phyloP scores from a whole-genome alignment of 1,140 invertebrate species.

The Lepidotrigona ventralis region DNA sequence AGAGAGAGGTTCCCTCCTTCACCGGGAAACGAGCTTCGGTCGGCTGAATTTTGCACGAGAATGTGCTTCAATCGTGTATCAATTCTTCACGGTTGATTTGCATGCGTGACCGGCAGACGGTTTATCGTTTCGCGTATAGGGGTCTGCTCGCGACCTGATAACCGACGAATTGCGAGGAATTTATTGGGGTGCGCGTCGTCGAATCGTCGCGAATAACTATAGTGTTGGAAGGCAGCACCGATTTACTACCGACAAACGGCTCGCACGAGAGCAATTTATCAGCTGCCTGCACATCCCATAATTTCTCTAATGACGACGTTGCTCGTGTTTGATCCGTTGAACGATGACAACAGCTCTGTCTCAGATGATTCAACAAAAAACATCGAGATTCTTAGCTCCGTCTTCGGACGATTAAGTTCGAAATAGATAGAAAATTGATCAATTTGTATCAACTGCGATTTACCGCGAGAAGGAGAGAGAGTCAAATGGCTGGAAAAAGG shows the following conservation, averaged over 20 bases:
- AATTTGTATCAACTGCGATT: too few species aligned
- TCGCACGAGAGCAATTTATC: slow-evolving; percentile 7
- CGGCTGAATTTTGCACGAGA: not conserved
- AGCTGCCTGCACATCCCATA: not conserved
- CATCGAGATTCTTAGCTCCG: too few species aligned
- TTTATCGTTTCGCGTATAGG: not conserved
- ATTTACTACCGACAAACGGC: slow-evolving; percentile 3
- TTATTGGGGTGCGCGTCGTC: not conserved
- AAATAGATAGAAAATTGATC: too few species aligned
- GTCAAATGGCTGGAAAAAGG: too few species aligned
- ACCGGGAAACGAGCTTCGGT: not conserved
- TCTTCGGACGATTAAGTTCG: too few species aligned
- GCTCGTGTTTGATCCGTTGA: not conserved
- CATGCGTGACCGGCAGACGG: not conserved
- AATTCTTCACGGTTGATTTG: slow-evolving; percentile 32
- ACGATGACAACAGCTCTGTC: not conserved
- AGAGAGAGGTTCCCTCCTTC: too few species aligned
- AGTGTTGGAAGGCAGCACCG: slow-evolving; percentile 8
- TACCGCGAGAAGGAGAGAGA: too few species aligned
- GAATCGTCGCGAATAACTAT: slow-evolving; percentile 34
- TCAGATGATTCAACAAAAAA: too few species aligned
- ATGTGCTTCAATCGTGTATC: not conserved
- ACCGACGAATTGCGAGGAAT: slow-evolving; percentile 33
- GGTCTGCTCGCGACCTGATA: not conserved
- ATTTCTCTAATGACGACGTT: slow-evolving; percentile 21